Evolutionary conservation across 2,888 invertebrate species (phyloP), one percentile per base, ranked within the genome.

Genomic region (Nyleta sp.): DNA sequence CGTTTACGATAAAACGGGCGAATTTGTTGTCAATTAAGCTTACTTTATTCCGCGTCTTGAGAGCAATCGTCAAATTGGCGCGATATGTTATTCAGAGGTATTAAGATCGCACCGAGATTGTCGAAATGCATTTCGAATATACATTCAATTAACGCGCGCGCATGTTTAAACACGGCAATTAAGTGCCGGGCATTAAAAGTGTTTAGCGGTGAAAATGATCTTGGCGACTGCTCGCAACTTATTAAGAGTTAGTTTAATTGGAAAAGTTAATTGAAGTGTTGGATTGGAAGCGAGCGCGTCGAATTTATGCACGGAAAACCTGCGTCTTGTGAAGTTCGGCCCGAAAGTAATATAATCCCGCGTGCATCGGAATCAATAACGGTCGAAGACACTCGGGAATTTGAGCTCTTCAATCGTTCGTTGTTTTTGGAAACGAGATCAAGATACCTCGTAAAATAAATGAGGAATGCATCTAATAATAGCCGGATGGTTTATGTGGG

Each of bases 131-230:
- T 40, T 40, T 38, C 28, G 17, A 70, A 50, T 60, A 31, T 60
- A 60, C 42, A 52, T 60, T 70, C 60, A 52, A 60, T 70, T 57
- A 68, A 68, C 17, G 31, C 15, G 20, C 15, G 40, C 28, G 17
- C n/a, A n/a, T 57, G 46, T 46, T 60, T 40, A 20, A 60, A 22
- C 46, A 60, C 5, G 46, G 22, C 60, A 22, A 35, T 60, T 31
- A 46, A 60, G 31, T 33, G 17, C 11, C 18, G 31, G 35, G 35
- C 46, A 60, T 60, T 60, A 33, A 53, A 20, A 55, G 46, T 35
- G 24, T 52, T 67, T 67, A 53, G 44, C 28, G 44, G 31, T 6
- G 65, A 67, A 67, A 44, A 67, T 67, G 53, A 22, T 44, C 53
- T 20, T 33, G 53, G 44, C 65, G 44, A 44, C 52, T 67, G 17